Conservation (phyloP, 1,140 invertebrate species). For the Hyphantria cunea region DNA sequence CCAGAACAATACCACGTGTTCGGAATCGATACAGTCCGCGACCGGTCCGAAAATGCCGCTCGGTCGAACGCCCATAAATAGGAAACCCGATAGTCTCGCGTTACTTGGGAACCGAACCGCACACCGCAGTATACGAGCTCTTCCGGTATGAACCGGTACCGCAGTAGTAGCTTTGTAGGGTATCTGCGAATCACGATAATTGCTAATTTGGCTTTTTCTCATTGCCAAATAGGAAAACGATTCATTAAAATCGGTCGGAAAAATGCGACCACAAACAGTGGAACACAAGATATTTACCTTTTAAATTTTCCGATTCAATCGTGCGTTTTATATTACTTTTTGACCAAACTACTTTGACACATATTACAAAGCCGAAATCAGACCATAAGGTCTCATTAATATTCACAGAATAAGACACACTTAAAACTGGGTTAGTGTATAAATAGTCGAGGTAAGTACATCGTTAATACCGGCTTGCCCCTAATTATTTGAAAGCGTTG, state of each 20-base stretch:
- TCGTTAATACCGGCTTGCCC: background rate
- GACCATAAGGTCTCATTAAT: no score
- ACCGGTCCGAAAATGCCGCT: conserved; percentile 11
- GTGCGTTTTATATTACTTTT: background rate
- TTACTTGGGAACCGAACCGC: conserved; percentile 32
- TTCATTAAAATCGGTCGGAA: no score
- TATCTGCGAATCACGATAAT: background rate
- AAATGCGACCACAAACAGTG: no score
- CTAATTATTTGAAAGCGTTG: background rate
- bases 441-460: background rate
- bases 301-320: background rate
- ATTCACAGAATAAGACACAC: no score
- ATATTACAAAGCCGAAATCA: no score
- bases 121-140: conserved; percentile 26
- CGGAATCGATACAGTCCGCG: conserved; percentile 1
- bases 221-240: no score
- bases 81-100: conserved; percentile 20
- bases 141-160: conserved; percentile 18
- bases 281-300: no score
- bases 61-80: conserved; percentile 6
- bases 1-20: no score
- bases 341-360: no score
- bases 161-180: background rate
- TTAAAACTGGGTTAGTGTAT: background rate
- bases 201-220: background rate